These are phyloP conservation scores for Macrophya alboannulata DNA, from an alignment of 2,888 invertebrate genomes.

Conservation along the genomic window DNA sequence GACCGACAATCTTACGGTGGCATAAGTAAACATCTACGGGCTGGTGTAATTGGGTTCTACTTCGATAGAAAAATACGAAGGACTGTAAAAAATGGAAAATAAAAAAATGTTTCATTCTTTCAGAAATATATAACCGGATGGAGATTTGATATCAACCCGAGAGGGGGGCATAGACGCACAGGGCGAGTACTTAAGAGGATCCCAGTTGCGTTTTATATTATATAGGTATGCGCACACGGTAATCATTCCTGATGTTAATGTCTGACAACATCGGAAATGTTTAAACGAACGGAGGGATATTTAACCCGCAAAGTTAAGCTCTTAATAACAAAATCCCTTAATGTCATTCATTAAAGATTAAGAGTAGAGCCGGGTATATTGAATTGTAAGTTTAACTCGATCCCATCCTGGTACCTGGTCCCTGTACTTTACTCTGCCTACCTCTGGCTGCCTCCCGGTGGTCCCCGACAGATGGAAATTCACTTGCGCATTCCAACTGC, in stretches of 20 bases:
- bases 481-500: constrained; percentile 66
- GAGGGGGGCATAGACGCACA: not conserved
- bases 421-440: constrained; percentile 14
- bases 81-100: too few species aligned
- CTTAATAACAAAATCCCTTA: constrained; percentile 13
- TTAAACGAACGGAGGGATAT: constrained; percentile 8
- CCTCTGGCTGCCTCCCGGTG: constrained; percentile 2
- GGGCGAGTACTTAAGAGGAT: not conserved
- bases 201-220: not conserved
- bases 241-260: not conserved
- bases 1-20: constrained; percentile 37
- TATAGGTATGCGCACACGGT: not conserved
- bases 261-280: constrained; percentile 23
- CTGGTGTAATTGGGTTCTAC: constrained; percentile 41
- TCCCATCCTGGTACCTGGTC: constrained; percentile 19
- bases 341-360: constrained; percentile 44
- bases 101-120: constrained; percentile 10
- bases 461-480: constrained; percentile 59
- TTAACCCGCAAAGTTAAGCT: not conserved
- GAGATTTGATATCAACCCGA: not conserved
- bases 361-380: constrained; percentile 25
- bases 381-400: constrained; percentile 48
- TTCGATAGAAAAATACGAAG: constrained; percentile 14
- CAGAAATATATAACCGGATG: not conserved
- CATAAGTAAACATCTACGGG: constrained; percentile 30